Evolutionary conservation across 2,797 vertebrate genomes (phyloP), one percentile per base, ranked within the genome.

Genomic region (Coregonus sp.): DNA sequence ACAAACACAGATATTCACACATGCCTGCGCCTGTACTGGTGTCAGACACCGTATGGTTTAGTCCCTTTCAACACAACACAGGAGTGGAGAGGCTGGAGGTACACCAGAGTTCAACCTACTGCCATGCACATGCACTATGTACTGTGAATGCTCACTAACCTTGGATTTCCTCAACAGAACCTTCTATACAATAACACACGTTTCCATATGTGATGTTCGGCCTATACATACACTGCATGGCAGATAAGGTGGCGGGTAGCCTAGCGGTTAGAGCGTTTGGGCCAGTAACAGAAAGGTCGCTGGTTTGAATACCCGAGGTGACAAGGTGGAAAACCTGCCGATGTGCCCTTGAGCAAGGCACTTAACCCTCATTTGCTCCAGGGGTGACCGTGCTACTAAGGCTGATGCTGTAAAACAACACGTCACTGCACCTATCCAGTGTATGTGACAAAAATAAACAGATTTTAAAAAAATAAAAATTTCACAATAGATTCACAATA

Each of bases 1-100:
- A 71, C 69, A 76, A 54, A 76, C 59, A 52, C 20, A 70, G 16
- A 70, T n/a, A 35, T 20, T 20, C 68, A 61, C 29, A 31, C 50
- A 50, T 11, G 40, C 20, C 20, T 25, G 11, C 7, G 59, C 59
- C 66, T 33, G 31, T 33, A 16, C 66, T 50, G 9, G 75, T 72
- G 69, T 76, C 59, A 11, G 11, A 75, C n/a, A 66, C 33, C 47
- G 31, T 56, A 37, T 47, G 9, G 66, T 67, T 51, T 68, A 20
- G 74, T 25, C 59, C 59, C 20, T 12, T 37, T 29, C 72, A 61
- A 56, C 72, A 74, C 61, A 72, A 68, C 56, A 35, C 65, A 15
- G 65, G 65, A 35, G 31, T 14, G 65, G 29, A 35, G 31, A 18
- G 59, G 59, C 20, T 4, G 20, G 59, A 11, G 40, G 40, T 47